Evolutionary conservation across 2,888 invertebrate genomes (phyloP).

Genomic region (Archips xylosteana): DNA sequence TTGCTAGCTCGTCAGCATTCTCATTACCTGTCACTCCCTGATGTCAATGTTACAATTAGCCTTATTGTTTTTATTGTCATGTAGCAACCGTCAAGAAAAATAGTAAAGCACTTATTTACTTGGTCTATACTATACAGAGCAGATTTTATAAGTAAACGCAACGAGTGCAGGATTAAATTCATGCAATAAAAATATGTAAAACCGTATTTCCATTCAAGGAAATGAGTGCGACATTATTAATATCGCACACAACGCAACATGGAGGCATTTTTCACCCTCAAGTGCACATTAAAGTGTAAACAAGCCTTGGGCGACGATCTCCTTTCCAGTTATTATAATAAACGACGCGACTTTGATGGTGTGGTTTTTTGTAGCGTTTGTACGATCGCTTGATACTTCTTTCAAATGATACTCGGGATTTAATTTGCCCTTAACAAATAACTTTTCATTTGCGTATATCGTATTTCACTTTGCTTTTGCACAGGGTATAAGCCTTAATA

Average conservation of each 20-base stretch:
- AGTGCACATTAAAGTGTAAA: conserved; percentile 74
- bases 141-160: neutral
- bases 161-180: neutral
- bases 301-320: conserved; percentile 61
- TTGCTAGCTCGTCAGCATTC: too few species aligned
- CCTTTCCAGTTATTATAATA: conserved; percentile 68
- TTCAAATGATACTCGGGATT: neutral
- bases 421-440: neutral
- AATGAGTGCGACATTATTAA: conserved; percentile 20
- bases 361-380: neutral
- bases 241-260: conserved; percentile 46
- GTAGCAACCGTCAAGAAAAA: too few species aligned
- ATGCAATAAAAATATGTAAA: neutral
- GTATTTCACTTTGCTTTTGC: neutral
- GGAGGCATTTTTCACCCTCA: conserved; percentile 69
- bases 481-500: neutral
- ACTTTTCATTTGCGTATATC: conserved; percentile 1
- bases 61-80: too few species aligned
- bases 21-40: too few species aligned
- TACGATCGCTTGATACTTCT: neutral
- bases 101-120: too few species aligned
- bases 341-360: conserved; percentile 47
- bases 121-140: neutral
- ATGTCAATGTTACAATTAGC: too few species aligned
- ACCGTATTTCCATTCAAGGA: conserved; percentile 13